Conservation (phyloP, 2,888 invertebrate genomes). For the Caenorhabditis sp. region DNA sequence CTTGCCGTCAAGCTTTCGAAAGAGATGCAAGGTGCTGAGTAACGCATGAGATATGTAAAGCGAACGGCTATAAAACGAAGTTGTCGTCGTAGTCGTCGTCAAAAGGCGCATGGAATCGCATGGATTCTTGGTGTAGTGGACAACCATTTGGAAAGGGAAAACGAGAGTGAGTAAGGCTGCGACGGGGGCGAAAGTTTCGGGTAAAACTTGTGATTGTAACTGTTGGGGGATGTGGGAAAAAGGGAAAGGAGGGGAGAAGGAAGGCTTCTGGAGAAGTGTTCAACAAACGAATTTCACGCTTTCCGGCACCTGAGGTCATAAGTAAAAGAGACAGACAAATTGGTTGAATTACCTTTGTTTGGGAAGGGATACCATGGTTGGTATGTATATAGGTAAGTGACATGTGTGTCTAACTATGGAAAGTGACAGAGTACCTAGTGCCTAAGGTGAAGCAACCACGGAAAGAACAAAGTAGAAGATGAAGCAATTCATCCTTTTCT, state of each 20-base stretch:
- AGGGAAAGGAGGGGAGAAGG: too few species aligned
- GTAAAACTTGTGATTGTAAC: slow-evolving; percentile 48
- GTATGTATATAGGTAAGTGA: background rate
- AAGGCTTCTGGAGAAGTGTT: slow-evolving; percentile 12
- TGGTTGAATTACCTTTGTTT: slow-evolving; percentile 42
- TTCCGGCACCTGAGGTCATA: slow-evolving; percentile 39
- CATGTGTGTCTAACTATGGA: too few species aligned
- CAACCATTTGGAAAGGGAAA: slow-evolving; percentile 26
- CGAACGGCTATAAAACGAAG: slow-evolving; percentile 17
- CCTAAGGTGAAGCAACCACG: background rate
- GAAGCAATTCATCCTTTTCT: background rate
- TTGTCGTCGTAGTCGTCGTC: too few species aligned
- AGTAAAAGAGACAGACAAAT: slow-evolving; percentile 21
- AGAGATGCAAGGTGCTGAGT: background rate
- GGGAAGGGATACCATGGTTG: background rate
- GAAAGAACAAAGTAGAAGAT: too few species aligned
- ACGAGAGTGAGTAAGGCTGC: slow-evolving; percentile 34
- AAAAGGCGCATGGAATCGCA: too few species aligned
- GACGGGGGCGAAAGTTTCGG: slow-evolving; percentile 33
- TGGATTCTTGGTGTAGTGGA: too few species aligned
- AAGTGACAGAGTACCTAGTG: background rate
- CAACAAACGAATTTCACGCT: slow-evolving; percentile 36
- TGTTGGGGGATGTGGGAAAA: slow-evolving; percentile 3
- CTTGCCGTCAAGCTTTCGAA: background rate
- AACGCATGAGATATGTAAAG: slow-evolving; percentile 11